phyloP scores from a whole-genome alignment of 2,888 invertebrate species.

The Thalpophila matura region DNA sequence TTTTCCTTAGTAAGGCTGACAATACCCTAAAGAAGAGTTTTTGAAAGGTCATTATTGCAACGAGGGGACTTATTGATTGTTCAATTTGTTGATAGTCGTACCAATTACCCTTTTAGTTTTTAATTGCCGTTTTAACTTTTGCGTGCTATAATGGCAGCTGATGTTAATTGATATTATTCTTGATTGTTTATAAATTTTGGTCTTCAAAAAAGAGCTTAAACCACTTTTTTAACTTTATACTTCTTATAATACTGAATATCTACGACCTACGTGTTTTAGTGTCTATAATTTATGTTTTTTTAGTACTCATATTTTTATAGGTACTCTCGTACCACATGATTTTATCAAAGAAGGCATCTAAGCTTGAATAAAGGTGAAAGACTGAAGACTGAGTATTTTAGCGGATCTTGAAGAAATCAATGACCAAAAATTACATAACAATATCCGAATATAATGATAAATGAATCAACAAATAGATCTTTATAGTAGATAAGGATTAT shows the following conservation, averaged over 20 bases:
- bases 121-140: conserved; percentile 34
- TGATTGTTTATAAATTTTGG: conserved; percentile 7
- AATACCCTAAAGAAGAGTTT: conserved; percentile 13
- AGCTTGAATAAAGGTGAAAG: conserved; percentile 7
- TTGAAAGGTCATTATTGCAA: conserved; percentile 12
- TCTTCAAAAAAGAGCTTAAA: background rate
- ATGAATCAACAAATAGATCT: background rate
- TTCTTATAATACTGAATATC: too few relatives aligned
- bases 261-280: too few relatives aligned
- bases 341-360: background rate
- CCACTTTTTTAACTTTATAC: background rate
- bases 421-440: too few relatives aligned
- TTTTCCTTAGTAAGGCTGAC: conserved; percentile 12
- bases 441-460: conserved; percentile 15
- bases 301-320: too few relatives aligned
- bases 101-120: conserved; percentile 46
- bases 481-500: conserved; percentile 1
- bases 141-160: conserved; percentile 40
- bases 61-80: conserved; percentile 19
- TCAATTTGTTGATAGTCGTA: conserved; percentile 36
- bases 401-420: background rate
- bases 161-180: conserved; percentile 15
- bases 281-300: too few relatives aligned
- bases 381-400: background rate
- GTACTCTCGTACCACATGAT: too few relatives aligned